These are phyloP conservation scores for Battus philenor DNA, from an alignment of 1,140 invertebrate genomes.

Conservation along the genomic window DNA sequence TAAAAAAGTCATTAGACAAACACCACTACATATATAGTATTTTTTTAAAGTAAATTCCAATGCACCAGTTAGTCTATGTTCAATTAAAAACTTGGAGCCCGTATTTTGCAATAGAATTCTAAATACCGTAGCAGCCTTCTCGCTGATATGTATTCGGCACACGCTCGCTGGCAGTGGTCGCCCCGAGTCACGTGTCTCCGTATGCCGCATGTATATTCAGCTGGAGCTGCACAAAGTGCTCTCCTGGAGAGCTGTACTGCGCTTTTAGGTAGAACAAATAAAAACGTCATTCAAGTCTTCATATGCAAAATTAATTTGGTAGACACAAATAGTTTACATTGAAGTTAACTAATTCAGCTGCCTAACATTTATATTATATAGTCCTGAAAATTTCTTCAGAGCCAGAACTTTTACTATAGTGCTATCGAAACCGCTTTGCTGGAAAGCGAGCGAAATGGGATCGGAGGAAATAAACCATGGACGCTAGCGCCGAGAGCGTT, in stretches of 20 bases:
- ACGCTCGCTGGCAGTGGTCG: background rate
- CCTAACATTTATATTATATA: no score
- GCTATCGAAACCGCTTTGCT: no score
- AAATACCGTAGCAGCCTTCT: background rate
- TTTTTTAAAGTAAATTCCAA: no score
- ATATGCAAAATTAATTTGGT: background rate
- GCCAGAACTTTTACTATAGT: no score
- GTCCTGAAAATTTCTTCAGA: no score
- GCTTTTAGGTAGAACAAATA: background rate
- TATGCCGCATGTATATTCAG: background rate
- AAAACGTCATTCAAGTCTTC: background rate
- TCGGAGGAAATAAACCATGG: no score
- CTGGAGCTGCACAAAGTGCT: slow-evolving; percentile 2
- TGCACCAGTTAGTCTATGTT: background rate
- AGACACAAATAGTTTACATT: background rate
- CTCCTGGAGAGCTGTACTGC: background rate
- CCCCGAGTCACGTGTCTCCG: background rate
- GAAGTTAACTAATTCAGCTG: background rate
- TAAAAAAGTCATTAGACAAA: no score
- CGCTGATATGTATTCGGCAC: slow-evolving; percentile 4
- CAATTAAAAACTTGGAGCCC: background rate
- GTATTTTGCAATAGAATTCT: slow-evolving; percentile 3
- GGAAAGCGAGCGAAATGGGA: no score
- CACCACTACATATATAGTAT: no score
- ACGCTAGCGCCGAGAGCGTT: no score